Evolutionary conservation across 2,888 invertebrate genomes (phyloP).

Genomic region (Oscheius myriophilus): DNA sequence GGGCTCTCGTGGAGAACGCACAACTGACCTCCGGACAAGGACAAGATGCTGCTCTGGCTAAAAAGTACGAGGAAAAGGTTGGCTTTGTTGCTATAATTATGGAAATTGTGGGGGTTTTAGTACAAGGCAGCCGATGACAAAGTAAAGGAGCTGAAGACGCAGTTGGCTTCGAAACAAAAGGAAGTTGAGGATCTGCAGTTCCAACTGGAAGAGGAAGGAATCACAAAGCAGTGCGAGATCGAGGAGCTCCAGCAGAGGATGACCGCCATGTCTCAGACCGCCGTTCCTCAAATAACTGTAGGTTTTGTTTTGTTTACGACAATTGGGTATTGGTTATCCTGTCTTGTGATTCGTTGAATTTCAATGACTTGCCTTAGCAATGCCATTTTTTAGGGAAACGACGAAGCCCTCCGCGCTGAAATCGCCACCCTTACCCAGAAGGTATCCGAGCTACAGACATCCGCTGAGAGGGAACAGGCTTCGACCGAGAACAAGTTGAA

Average conservation of each 20-base stretch:
- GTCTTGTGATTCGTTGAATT: no score
- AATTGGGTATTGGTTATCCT: no score
- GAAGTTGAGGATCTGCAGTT: slow-evolving; percentile 35
- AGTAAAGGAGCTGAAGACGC: slow-evolving; percentile 33
- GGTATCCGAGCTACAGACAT: no score
- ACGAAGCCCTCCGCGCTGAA: no score
- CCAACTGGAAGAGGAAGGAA: slow-evolving; percentile 36
- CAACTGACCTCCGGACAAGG: neutral
- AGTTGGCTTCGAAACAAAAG: slow-evolving; percentile 37
- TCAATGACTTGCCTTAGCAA: no score
- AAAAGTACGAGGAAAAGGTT: slow-evolving; percentile 16
- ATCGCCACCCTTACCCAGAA: no score
- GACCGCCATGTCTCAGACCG: neutral
- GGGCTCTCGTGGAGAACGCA: slow-evolving; percentile 81
- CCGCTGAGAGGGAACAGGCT: no score
- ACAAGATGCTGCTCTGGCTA: neutral
- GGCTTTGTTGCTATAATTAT: no score
- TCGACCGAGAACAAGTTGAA: no score
- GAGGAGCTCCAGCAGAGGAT: slow-evolving; percentile 26
- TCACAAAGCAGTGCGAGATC: slow-evolving; percentile 18
- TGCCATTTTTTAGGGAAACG: no score
- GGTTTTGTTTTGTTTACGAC: neutral
- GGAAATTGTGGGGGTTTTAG: no score
- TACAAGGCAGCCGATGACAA: slow-evolving; percentile 30
- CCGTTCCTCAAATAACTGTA: neutral